phyloP scores from a whole-genome alignment of 2,888 invertebrate species.

The Toxonevra muliebris region DNA sequence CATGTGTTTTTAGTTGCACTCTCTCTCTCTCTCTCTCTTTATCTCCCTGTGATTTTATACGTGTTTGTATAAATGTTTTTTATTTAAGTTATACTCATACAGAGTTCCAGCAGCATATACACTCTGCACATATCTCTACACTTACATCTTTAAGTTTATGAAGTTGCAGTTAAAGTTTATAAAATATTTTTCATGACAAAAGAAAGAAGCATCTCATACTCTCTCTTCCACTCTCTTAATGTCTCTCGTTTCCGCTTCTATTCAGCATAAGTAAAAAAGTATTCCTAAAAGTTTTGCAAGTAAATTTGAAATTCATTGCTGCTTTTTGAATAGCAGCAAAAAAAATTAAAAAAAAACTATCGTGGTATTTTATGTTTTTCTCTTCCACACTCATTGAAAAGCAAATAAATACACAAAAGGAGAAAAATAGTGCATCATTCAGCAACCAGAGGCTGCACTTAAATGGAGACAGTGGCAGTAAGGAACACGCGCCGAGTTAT shows the following conservation, averaged over 20 bases:
- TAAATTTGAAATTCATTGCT: constrained; percentile 5
- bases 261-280: too few species aligned
- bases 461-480: not conserved
- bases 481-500: not conserved
- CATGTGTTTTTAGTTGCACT: not conserved
- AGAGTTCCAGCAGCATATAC: not conserved
- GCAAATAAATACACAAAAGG: not conserved
- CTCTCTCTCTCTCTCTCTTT: too few species aligned
- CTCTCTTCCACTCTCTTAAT: not conserved
- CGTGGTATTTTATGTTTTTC: too few species aligned
- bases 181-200: too few species aligned
- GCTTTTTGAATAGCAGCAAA: too few species aligned
- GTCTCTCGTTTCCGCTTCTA: not conserved
- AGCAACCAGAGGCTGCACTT: too few species aligned
- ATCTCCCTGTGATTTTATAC: not conserved
- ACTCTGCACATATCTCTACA: too few species aligned
- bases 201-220: not conserved
- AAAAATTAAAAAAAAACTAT: too few species aligned
- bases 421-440: too few species aligned
- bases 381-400: not conserved
- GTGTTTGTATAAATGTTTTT: not conserved
- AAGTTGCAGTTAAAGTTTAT: too few species aligned
- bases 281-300: too few species aligned
- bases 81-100: not conserved
- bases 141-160: too few species aligned